Evolutionary conservation across 2,797 vertebrate genomes (phyloP), one percentile per base, ranked within the genome.

Genomic region (Sardinella longiceps): DNA sequence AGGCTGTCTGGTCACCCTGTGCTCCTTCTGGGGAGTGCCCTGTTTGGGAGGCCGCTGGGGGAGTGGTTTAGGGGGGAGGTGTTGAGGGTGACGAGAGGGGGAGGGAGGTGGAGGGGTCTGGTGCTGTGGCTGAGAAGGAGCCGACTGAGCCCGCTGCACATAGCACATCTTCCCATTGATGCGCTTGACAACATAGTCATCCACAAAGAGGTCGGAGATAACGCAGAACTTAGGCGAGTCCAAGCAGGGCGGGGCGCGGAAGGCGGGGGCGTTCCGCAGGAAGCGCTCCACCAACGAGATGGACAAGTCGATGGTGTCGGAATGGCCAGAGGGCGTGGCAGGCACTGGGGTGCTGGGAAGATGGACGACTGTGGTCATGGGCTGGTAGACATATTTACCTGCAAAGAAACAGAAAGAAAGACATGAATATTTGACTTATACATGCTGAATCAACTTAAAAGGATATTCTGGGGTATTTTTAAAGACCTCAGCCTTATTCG

Each of bases 141-240:
- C 85, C 7, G 86, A 56, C 0, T 91, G 85, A 1, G 86, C 87
- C 88, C 95, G 93, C 93, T 97, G 97, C 56, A 97, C 96, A 0
- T 97, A 97, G 90, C 97, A 97, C 96, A 97, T 97, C 93, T 97
- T 97, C 82, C 97, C 97, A 0, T 97, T 97, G 88, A 97, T 97
- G 90, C 97, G 96, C 82, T 96, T 97, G 12, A 97, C 96, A 18
- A 96, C 95, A 87, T 97, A 97, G 92, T 95, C 96, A 91, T 97
- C 97, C 20, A 96, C 93, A 90, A 97, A 97, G 85, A 97, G 96
- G 91, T 97, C 95, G 0, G 96, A 95, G 58, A 97, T 97, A 18
- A 94, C 92, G 89, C 96, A 97, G 92, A 95, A 95, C 87, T 94
- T 95, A 0, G 96, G 96, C 0, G 96, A 95, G 58, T 95, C 94